A percentile compares a stretch with the other conserved stretches of the same genome.
phyloP scores from a whole-genome alignment of 2,888 invertebrate genomes.

The Meiosimyza decipiens region DNA sequence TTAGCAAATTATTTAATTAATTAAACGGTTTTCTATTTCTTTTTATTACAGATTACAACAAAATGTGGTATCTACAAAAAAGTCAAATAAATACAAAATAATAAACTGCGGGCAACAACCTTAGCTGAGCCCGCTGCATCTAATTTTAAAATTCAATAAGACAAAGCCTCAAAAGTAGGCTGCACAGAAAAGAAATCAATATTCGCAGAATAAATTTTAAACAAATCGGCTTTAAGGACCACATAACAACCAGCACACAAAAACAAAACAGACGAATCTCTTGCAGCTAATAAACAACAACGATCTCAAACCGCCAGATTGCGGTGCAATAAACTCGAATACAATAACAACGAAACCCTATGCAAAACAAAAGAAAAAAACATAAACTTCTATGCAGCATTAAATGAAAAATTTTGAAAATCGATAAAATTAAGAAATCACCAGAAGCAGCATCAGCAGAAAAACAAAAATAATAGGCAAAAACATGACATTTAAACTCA shows the following conservation, averaged over 20 bases:
- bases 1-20: too few relatives aligned
- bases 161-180: neutral
- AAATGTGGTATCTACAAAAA: neutral
- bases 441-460: neutral
- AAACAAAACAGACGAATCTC: neutral
- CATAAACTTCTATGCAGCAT: neutral
- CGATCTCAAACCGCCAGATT: conserved; percentile 15
- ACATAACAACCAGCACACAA: neutral
- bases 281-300: conserved; percentile 14
- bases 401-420: conserved; percentile 9
- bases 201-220: neutral
- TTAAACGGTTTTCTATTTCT: neutral
- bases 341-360: conserved; percentile 9
- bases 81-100: too few relatives aligned
- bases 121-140: neutral
- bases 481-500: conserved; percentile 65
- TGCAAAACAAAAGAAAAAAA: conserved; percentile 13
- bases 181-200: neutral
- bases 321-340: neutral
- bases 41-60: conserved; percentile 1
- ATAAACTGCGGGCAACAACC: too few relatives aligned
- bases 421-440: conserved; percentile 1
- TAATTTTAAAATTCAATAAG: neutral
- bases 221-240: neutral
- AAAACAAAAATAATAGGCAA: conserved; percentile 17